Evolutionary conservation across 2,113 vertebrate genomes (phyloP), one percentile per base, ranked within the genome.

Genomic region (Dicerorhinus sumatrensis): DNA sequence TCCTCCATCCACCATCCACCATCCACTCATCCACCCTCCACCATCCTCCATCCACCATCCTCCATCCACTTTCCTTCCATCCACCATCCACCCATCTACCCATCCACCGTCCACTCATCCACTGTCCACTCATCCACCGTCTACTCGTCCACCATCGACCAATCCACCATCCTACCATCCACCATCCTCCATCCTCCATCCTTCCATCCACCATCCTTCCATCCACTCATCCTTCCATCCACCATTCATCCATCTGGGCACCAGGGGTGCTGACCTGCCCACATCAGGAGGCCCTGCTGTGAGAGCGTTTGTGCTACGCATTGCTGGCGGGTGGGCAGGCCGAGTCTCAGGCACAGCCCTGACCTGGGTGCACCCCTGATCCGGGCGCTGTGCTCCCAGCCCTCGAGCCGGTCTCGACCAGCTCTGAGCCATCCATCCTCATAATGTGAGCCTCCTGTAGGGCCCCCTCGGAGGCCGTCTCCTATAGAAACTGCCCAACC

Each of bases 261-360:
- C 4, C 0, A 14, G 51, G 51, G 51, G 14, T 3, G 73, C 42
- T 9, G 27, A 5, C 27, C 46, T 27, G 8, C n/a, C 9, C 11
- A 8, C 11, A 0, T 4, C 6, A 1, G 17, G 8, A 21, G 36
- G 36, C 27, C 27, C 29, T 1, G 9, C 36, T 1, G 3, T 8
- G 12, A 13, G 39, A 4, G 18, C 39, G 0, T 5, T 0, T 3
- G 3, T 3, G 5, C 42, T 3, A 1, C 2, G 1, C 0, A 0
- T 5, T 5, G 31, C 29, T 2, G 0, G 18, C 42, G 11, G 12
- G 11, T 1, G 1, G 60, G 17, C 31, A 11, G 18, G 31, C 75
- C 2, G 2, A 13, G 76, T 13, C 31, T n/a, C 17, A 3, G 11
- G 51, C 31, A 0, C 3, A 11, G 21, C 4, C 81, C 39, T 8